phyloP scores from a whole-genome alignment of 2,113 vertebrate genomes.

The Macrotus californicus region DNA sequence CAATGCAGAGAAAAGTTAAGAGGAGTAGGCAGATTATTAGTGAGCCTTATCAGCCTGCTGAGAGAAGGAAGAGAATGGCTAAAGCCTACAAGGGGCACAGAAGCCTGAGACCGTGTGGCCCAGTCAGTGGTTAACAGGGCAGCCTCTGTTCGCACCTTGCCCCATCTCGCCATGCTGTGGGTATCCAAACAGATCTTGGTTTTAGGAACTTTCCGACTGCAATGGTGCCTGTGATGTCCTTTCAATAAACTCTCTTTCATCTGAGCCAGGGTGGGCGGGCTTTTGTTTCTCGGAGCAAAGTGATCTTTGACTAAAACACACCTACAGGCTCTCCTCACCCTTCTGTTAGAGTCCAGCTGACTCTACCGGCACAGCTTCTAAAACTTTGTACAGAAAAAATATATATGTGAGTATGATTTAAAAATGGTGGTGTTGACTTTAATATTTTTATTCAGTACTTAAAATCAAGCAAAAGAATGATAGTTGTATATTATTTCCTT shows the following conservation, averaged over 20 bases:
- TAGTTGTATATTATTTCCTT: background rate
- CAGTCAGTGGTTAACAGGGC: background rate
- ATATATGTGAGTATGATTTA: background rate
- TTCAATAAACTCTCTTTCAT: background rate
- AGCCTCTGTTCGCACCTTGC: background rate
- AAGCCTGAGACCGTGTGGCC: background rate
- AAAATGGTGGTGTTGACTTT: background rate
- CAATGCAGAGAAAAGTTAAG: background rate
- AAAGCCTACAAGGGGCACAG: too few relatives aligned
- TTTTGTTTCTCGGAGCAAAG: background rate
- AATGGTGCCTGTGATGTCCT: background rate
- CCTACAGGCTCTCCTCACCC: background rate
- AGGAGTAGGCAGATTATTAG: background rate
- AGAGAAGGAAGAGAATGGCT: background rate
- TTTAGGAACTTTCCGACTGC: background rate
- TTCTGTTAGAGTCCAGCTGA: background rate
- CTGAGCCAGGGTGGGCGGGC: background rate
- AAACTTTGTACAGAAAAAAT: background rate
- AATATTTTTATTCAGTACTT: background rate
- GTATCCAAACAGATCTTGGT: background rate
- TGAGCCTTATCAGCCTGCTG: background rate
- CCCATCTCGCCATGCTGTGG: background rate
- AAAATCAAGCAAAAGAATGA: background rate
- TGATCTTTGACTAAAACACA: background rate
- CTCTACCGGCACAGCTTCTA: background rate